Evolutionary conservation across 64 coral and sea anemone species (phyloP).

Genomic region (Porites lutea): DNA sequence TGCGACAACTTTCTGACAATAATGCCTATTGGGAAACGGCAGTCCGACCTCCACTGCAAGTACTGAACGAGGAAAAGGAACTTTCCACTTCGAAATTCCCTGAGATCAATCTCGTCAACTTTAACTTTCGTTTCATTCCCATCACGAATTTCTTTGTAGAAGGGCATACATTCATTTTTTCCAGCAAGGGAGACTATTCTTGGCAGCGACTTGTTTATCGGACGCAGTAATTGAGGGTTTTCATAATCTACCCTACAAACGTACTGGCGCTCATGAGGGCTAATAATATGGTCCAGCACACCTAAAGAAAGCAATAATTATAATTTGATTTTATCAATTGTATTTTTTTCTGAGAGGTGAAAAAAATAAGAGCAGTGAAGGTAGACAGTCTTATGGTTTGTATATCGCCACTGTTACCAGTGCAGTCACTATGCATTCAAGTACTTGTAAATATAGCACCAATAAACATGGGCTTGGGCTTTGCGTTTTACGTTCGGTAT

Average conservation of each 20-base stretch:
- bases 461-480: too few relatives aligned
- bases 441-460: too few relatives aligned
- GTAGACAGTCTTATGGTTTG: too few relatives aligned
- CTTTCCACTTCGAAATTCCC: slow-evolving; percentile 55
- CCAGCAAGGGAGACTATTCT: slow-evolving; percentile 66
- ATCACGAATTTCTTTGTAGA: slow-evolving; percentile 26
- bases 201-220: slow-evolving; percentile 81
- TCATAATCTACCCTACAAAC: slow-evolving; percentile 70
- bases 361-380: too few relatives aligned
- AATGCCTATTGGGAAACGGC: slow-evolving; percentile 50
- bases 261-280: slow-evolving; percentile 84
- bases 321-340: not conserved
- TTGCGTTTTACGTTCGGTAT: too few relatives aligned
- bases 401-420: too few relatives aligned
- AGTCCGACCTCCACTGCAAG: slow-evolving; percentile 78
- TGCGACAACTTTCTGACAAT: slow-evolving; percentile 47
- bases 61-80: slow-evolving; percentile 74
- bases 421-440: too few relatives aligned
- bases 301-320: slow-evolving; percentile 20
- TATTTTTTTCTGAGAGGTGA: too few relatives aligned
- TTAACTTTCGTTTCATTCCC: not conserved
- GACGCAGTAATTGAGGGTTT: slow-evolving; percentile 72
- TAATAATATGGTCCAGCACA: slow-evolving; percentile 75
- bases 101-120: slow-evolving; percentile 14
- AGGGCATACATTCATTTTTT: slow-evolving; percentile 13